Evolutionary conservation across 1,140 invertebrate genomes (phyloP), one percentile per base, ranked within the genome.

Genomic region (Drosophila pseudoananassae): DNA sequence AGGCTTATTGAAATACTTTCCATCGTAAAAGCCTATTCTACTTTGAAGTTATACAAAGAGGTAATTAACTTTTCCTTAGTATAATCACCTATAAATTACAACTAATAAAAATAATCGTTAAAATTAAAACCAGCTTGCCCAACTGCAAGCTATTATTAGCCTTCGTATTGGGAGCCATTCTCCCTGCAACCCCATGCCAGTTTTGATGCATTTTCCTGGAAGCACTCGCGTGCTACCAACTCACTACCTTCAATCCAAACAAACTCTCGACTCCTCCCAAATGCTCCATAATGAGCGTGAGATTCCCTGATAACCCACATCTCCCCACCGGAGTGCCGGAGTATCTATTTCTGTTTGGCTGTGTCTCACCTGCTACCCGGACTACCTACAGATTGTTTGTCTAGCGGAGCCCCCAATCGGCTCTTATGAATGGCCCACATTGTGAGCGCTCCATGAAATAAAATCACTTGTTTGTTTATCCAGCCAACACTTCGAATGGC

Each of bases 371-470:
- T 52, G 59, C 55, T 20, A 20, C 17, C 43, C 31, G 61, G 14
- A 43, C 58, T 45, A 40, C 36, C 58, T 47, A 53, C 60, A 53
- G 72, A 51, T 76, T 76, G 63, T 76, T 76, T 76, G 66, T 53
- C 27, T 31, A 59, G 27, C 54, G 33, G 45, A 56, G 50, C 50
- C 65, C 65, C 72, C 58, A 75, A 75, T 74, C 59, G 76, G 50
- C 66, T 78, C 58, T 69, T 65, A 72, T 87, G 82, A 87, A 88
- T 87, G 83, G 83, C 78, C 82, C 70, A 85, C 83, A 85, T 85
- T 85, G 82, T 85, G 59, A 51, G 51, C 14, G 58, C 52, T 29
- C n/a, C n/a, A 40, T 74, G 29, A 57, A 68, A 59, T 55, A 58
- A 54, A 65, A 66, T 65, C 46, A 57, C 58, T 59, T 80, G 73